These are phyloP conservation scores for Sogatella furcifera DNA, from an alignment of 1,140 invertebrate species.

Conservation along the genomic window DNA sequence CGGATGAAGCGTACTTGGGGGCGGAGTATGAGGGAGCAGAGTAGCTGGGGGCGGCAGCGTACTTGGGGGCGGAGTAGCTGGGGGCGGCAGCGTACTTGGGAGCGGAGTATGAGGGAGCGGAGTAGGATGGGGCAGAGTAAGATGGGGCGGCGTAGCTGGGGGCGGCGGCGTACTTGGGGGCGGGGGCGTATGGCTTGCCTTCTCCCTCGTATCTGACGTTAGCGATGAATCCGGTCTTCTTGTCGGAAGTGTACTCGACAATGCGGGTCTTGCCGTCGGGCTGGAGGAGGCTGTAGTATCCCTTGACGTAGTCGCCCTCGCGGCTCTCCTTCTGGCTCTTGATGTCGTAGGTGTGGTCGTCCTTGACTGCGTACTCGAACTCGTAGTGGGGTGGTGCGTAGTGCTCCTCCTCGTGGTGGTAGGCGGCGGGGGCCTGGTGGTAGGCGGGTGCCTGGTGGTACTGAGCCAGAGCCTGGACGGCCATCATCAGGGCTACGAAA, in stretches of 20 bases:
- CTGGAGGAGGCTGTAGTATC: conserved; percentile 11
- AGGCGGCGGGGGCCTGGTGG: not conserved
- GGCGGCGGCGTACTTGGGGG: conserved; percentile 29
- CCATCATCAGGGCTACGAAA: no score
- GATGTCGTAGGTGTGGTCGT: conserved; percentile 41
- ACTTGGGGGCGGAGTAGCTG: not conserved
- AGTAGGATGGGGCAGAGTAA: not conserved
- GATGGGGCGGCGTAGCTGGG: not conserved
- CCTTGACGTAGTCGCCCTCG: conserved; percentile 40
- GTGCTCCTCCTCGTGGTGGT: conserved; percentile 1
- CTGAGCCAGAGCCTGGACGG: no score
- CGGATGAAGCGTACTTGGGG: conserved; percentile 30
- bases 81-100: not conserved
- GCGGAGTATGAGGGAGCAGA: conserved; percentile 3
- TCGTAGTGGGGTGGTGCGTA: conserved; percentile 33
- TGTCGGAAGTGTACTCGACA: conserved; percentile 21
- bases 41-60: conserved; percentile 22
- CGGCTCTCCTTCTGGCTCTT: conserved; percentile 42
- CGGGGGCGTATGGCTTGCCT: conserved; percentile 1
- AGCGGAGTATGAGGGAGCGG: conserved; percentile 27
- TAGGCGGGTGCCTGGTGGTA: not conserved
- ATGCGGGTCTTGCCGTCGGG: conserved; percentile 27
- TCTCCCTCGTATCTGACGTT: conserved; percentile 5
- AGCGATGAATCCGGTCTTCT: conserved; percentile 13
- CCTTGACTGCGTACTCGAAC: conserved; percentile 41